Base-by-base conservation (phyloP, 2,888 invertebrate species). In the Tholera decimalis region DNA sequence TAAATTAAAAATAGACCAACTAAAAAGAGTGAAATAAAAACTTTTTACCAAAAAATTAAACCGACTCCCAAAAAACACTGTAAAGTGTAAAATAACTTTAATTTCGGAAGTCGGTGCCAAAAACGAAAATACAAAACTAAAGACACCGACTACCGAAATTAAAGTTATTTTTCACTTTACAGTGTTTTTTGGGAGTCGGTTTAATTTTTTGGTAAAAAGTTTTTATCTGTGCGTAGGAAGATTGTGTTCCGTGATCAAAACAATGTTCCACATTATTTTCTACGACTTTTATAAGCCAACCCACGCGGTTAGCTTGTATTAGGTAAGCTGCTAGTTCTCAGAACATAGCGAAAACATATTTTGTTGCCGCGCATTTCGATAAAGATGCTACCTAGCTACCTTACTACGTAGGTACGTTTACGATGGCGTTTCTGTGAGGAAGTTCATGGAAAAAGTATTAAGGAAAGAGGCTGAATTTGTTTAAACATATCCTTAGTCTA, bases 341-440 rank as follows among this genome's bases (percentile, higher is more conserved):
- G 69, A 73, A 66, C 18, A 51, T 18, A 3, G 13, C n/a, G n/a
- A 68, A 59, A 74, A 72, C 60, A 60, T 72, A 53, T 74, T 56
- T 59, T 60, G 66, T 33, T 66, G 20, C 11, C 9, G 24, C 47
- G 66, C 37, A 47, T 7, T 11, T 30, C 13, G 2, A 1, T 22
- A 30, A 62, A 11, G 24, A 43, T 15, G 15, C 5, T 13, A 8
- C 11, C 7, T 49, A 18, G 15, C 5, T 13, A 8, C 11, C 7
- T 35, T 6, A 4, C 1, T 20, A 7, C 7, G 5, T 3, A 11
- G n/a, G 2, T 53, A 15, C 6, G 35, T 35, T 35, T 35, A 15
- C 6, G 15, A 5, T 15, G 15, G 15, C 6, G 41, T 54, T 20
- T 6, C 41, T 54, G 20, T 15, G 6, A 26, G 5, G 13, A 46